Conservation (phyloP, 2,797 vertebrate genomes). For the Sparidentex hasta region DNA sequence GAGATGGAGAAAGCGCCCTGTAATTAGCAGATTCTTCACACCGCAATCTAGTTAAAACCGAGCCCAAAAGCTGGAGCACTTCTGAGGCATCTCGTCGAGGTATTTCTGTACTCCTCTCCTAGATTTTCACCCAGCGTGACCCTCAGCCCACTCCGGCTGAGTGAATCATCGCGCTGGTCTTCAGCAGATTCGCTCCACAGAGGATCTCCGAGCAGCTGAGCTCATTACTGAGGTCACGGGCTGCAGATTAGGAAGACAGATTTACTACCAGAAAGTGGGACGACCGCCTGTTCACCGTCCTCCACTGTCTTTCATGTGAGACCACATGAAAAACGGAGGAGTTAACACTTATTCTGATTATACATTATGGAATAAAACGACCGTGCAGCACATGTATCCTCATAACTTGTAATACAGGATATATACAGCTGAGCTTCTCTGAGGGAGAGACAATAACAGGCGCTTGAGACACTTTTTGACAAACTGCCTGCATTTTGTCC, state of each 20-base stretch:
- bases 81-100: not conserved
- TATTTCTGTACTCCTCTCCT: not conserved
- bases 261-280: constrained; percentile 64
- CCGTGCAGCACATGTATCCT: not conserved
- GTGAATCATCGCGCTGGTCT: constrained; percentile 10
- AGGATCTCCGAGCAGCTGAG: constrained; percentile 66
- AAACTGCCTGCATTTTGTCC: not conserved
- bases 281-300: not conserved
- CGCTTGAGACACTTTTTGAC: not conserved
- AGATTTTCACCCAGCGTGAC: not conserved
- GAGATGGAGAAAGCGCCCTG: too few relatives aligned
- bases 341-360: not conserved
- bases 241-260: constrained; percentile 66
- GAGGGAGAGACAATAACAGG: not conserved
- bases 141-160: not conserved
- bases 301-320: not conserved
- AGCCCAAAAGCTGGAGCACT: not conserved
- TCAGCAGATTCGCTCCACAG: constrained; percentile 34
- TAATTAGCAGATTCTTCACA: not conserved
- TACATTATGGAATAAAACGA: not conserved
- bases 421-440: not conserved
- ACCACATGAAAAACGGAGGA: not conserved
- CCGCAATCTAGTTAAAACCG: not conserved
- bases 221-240: constrained; percentile 68
- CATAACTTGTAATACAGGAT: not conserved